Evolutionary conservation across 2,113 vertebrate genomes (phyloP), one percentile per base, ranked within the genome.

Genomic region (Rynchops niger): DNA sequence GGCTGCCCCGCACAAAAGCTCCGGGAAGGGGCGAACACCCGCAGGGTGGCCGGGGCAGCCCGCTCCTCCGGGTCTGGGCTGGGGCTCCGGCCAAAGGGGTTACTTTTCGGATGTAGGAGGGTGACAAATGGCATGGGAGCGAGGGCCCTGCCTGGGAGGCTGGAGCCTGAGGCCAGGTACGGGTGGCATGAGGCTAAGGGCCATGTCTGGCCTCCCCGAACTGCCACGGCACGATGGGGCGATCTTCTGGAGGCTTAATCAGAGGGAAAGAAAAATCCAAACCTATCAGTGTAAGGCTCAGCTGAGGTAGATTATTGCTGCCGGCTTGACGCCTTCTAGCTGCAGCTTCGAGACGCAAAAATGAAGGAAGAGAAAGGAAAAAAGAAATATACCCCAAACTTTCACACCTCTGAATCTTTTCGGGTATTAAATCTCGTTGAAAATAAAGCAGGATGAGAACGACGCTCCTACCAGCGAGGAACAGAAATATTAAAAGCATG

Each of bases 261-360:
- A 30, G 59, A 81, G 50, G 63, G 61, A 81, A 63, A 63, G 47
- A 36, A 91, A 93, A 74, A 66, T 70, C n/a, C 73, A 93, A 74
- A 82, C 27, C 70, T 92, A 74, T 91, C 89, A 56, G n/a, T 11
- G 69, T 66, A 71, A 93, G 43, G 56, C 70, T 85, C 91, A 66
- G 25, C 55, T 85, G 36, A 80, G 58, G 50, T 32, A 58, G 47
- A 15, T 90, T 88, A 53, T 34, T 91, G 78, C 71, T 86, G 58
- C 67, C 16, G 67, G 53, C 89, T 90, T 71, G 84, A 94, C 18
- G 36, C 89, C 91, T 95, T 95, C 82, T 91, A 36, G 55, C 38
- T 90, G 79, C 74, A 47, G 83, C 53, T 82, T 82, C 19, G 15
- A 87, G 71, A 81, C 0, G 4, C 8, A 8, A 43, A 93, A 94